Conservation (phyloP, 2,888 invertebrate species). For the Gandaritis pyraliata region DNA sequence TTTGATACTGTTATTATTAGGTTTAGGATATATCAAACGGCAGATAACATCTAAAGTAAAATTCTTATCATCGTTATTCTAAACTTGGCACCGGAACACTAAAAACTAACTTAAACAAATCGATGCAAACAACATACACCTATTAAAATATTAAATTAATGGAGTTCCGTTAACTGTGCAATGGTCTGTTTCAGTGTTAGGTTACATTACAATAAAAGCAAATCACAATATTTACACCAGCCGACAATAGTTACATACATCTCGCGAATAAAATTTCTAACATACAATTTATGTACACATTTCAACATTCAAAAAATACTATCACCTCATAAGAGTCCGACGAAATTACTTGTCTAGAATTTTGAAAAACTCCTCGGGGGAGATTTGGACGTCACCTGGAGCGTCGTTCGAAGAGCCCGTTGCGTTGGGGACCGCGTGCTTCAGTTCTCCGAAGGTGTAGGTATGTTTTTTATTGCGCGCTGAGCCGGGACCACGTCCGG, state of each 20-base stretch:
- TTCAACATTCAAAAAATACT: conserved; percentile 55
- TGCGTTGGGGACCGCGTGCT: conserved; percentile 73
- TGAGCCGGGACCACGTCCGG: conserved; percentile 36
- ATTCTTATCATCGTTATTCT: too few relatives aligned
- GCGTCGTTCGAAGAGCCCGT: conserved; percentile 47
- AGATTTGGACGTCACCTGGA: conserved; percentile 60
- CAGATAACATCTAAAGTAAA: too few relatives aligned
- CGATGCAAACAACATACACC: neutral
- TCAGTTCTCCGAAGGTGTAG: conserved; percentile 79
- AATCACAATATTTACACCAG: conserved; percentile 82
- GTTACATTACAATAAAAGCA: conserved; percentile 75
- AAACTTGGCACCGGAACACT: conserved; percentile 1
- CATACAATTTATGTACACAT: conserved; percentile 58
- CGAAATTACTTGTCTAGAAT: conserved; percentile 69
- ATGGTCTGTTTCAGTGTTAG: conserved; percentile 82
- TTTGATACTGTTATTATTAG: too few relatives aligned
- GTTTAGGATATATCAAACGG: too few relatives aligned
- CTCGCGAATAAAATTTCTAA: conserved; percentile 59
- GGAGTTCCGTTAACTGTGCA: conserved; percentile 57
- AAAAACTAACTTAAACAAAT: neutral
- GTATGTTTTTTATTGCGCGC: conserved; percentile 51
- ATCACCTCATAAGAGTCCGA: conserved; percentile 47
- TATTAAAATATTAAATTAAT: conserved; percentile 22
- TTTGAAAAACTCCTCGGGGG: conserved; percentile 73
- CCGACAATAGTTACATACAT: conserved; percentile 64